These are phyloP conservation scores for Eurystomus gularis DNA, from an alignment of 2,113 vertebrate species.

Conservation along the genomic window DNA sequence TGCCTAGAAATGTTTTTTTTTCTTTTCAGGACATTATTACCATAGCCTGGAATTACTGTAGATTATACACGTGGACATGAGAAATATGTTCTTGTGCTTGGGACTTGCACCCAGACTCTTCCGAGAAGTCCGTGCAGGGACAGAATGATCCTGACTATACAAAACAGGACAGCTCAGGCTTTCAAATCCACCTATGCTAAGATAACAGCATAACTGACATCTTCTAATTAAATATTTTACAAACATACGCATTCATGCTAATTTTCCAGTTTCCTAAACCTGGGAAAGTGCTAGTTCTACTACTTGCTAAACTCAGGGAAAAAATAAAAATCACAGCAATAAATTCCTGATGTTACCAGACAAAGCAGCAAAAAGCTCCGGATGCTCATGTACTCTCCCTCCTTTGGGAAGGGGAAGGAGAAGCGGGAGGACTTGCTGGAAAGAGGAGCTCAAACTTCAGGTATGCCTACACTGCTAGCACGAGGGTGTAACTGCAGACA, in stretches of 20 bases:
- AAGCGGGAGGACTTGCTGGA: not conserved
- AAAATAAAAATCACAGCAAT: not conserved
- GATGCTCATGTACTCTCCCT: not conserved
- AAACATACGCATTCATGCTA: accelerated
- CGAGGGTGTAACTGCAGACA: not conserved
- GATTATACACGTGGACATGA: not conserved
- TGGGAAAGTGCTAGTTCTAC: not conserved
- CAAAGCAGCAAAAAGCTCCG: not conserved
- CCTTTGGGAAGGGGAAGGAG: not conserved
- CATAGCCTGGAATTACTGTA: not conserved
- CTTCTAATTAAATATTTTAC: not conserved
- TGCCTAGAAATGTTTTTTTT: not conserved
- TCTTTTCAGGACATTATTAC: not conserved
- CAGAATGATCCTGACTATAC: accelerated
- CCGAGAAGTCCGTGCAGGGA: not conserved
- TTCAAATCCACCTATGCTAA: not conserved
- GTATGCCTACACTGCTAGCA: not conserved
- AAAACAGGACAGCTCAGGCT: not conserved
- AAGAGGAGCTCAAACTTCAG: not conserved
- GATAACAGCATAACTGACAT: not conserved
- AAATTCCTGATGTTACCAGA: not conserved
- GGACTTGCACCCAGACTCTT: not conserved
- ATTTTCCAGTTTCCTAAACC: not conserved
- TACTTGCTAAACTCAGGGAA: not conserved
- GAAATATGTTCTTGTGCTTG: not conserved